Base-by-base conservation (phyloP, 2,888 invertebrate genomes). In the Axea sp. region DNA sequence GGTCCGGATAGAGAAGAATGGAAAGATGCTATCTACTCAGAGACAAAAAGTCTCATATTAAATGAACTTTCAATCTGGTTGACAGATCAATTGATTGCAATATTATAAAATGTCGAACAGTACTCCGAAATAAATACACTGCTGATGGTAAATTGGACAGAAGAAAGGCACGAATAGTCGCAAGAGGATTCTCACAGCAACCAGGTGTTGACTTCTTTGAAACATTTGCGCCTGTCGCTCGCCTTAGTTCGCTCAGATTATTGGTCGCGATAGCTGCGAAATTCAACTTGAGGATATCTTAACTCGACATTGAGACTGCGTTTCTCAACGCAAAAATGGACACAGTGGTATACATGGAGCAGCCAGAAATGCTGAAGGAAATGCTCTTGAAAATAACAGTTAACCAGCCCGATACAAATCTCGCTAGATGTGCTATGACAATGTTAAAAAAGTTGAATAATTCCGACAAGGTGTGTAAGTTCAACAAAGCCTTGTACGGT, bases 81-180 rank as follows among this genome's bases (percentile, higher is more conserved):
- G 35, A 51, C 24, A 51, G 53, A 3, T 74, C 73, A 14, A 6
- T 19, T n/a, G 11, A 33, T 2, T 11, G 43, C n/a, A n/a, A n/a
- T n/a, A n/a, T n/a, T n/a, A n/a, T n/a, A n/a, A n/a, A n/a, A n/a
- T n/a, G n/a, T n/a, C n/a, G n/a, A n/a, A n/a, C n/a, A n/a, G n/a
- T n/a, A n/a, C n/a, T n/a, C n/a, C n/a, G n/a, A n/a, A n/a, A n/a
- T n/a, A n/a, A n/a, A n/a, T n/a, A n/a, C n/a, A n/a, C n/a, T n/a
- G n/a, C n/a, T n/a, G n/a, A n/a, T n/a, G n/a, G n/a, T n/a, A n/a
- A n/a, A n/a, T n/a, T n/a, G n/a, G n/a, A n/a, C n/a, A n/a, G n/a
- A n/a, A n/a, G n/a, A n/a, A n/a, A n/a, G n/a, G 75, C 76, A 2
- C 62, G 77, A 1, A 17, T 78, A 1, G 79, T 78, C 0, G 77